These are phyloP conservation scores for Saccopteryx bilineata DNA, from an alignment of 2,113 vertebrate species.

Conservation along the genomic window DNA sequence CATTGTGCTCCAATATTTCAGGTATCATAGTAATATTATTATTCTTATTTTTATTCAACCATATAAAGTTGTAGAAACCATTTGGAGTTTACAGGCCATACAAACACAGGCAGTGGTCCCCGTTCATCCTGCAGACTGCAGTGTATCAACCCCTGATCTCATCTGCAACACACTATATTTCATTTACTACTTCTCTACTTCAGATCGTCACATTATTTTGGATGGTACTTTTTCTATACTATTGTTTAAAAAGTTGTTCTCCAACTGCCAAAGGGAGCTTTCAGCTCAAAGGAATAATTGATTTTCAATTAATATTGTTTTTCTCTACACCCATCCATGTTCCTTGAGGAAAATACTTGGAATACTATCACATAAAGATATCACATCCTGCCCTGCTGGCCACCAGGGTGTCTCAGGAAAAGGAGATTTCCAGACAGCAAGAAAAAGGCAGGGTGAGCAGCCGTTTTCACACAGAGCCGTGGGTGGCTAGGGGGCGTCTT, in stretches of 20 bases:
- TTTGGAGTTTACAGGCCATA: background rate
- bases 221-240: background rate
- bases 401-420: background rate
- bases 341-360: slow-evolving; percentile 16
- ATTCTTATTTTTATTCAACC: background rate
- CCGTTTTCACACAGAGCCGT: rapidly evolving
- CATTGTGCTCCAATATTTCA: background rate
- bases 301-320: slow-evolving; percentile 4
- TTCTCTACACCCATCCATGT: background rate
- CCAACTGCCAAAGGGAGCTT: background rate
- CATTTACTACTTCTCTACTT: background rate
- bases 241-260: background rate
- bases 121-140: background rate
- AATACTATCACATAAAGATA: background rate
- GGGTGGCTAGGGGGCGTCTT: rapidly evolving
- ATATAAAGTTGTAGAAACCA: background rate
- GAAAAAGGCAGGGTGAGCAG: background rate
- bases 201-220: background rate
- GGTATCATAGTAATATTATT: background rate
- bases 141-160: background rate
- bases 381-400: background rate
- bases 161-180: background rate
- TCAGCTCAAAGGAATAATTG: background rate
- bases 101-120: background rate
- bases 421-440: background rate